Conservation (phyloP, 92 coral and sea anemone genomes). For the Pocillopora grandis region DNA sequence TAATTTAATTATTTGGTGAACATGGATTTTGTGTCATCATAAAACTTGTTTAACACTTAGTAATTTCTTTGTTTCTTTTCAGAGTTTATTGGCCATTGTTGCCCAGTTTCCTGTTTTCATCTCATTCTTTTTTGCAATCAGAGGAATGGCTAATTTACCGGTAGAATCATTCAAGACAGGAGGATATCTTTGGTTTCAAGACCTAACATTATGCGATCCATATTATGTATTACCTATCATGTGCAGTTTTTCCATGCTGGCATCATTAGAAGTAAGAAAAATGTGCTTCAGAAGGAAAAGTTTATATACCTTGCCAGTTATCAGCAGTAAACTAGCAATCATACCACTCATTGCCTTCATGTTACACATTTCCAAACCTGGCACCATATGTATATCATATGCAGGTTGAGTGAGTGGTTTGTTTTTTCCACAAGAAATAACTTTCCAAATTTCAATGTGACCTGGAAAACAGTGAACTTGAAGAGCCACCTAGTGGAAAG, state of each 20-base stretch:
- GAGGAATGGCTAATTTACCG: slow-evolving; percentile 91
- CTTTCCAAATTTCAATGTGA: too few species aligned
- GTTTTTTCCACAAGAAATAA: too few species aligned
- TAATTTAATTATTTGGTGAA: too few species aligned
- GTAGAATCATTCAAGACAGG: slow-evolving; percentile 89
- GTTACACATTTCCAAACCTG: too few species aligned
- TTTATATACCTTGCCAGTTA: not conserved
- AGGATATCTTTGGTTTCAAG: slow-evolving; percentile 88
- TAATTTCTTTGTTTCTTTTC: slow-evolving; percentile 26
- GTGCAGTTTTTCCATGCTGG: slow-evolving; percentile 92
- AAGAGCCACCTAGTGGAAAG: too few species aligned
- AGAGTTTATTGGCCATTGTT: slow-evolving; percentile 84
- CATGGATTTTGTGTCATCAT: too few species aligned
- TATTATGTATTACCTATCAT: slow-evolving; percentile 86
- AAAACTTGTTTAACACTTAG: not conserved
- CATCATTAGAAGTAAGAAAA: slow-evolving; percentile 79
- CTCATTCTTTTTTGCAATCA: slow-evolving; percentile 88
- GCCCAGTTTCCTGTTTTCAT: slow-evolving; percentile 87
- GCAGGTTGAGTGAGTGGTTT: too few species aligned
- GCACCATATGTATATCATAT: too few species aligned
- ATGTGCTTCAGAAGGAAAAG: not conserved
- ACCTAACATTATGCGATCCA: slow-evolving; percentile 87
- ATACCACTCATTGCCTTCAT: too few species aligned
- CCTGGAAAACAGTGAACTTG: too few species aligned
- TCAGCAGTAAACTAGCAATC: too few species aligned